Evolutionary conservation across 2,888 invertebrate species (phyloP), one percentile per base, ranked within the genome.

Genomic region (Nycteola revayana): DNA sequence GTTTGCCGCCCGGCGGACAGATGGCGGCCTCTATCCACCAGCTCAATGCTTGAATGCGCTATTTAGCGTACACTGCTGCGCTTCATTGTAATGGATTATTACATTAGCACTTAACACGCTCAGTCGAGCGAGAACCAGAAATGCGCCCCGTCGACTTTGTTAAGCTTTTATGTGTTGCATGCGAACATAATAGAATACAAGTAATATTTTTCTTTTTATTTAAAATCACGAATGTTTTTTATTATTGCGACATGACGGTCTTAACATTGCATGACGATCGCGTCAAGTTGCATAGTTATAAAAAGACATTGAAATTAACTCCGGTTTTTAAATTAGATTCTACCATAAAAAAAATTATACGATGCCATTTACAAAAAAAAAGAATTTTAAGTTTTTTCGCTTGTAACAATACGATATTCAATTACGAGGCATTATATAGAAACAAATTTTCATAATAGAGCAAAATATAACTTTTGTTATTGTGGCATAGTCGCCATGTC

Each of bases 51-150:
- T 76, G 76, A 86, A 85, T 83, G 83, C 83, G 83, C 85, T 87
- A 82, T 87, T 87, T 87, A 86, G 83, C 82, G 82, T 76, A 77
- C 81, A 81, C 75, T 75, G 78, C 77, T 66, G 73, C 74, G 81
- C 75, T 85, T 81, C 82, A 86, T 86, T 87, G 82, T 87, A 85
- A 85, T 87, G 81, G 82, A 87, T 87, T 87, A 87, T 87, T 85
- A 86, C 86, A 88, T 88, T 88, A 87, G 80, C 87, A 86, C 85
- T 87, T 83, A 86, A 81, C 82, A 81, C 75, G 86, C 84, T 82
- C 78, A 76, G 80, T 77, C 71, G 79, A 82, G 78, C 84, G 82
- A 66, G 68, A 73, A 81, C 72, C 73, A 71, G 80, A 75, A 71
- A 70, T 67, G 66, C 73, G 67, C 78, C 77, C 81, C 74, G 72